Base-by-base conservation (phyloP, 2,113 vertebrate species). In the Larimichthys polyactis region DNA sequence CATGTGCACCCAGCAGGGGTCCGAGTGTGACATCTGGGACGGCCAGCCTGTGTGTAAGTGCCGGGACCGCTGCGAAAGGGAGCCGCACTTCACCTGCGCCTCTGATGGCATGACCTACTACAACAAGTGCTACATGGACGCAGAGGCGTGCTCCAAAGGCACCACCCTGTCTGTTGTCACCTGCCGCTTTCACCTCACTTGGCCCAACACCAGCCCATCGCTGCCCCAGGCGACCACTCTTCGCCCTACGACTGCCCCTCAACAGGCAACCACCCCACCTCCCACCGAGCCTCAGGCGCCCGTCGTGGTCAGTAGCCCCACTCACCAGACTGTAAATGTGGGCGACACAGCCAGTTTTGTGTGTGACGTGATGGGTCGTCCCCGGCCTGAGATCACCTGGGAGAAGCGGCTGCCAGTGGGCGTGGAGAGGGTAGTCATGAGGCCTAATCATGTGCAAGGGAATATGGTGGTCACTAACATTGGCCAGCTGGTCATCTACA, bases 71-170 rank as follows among this genome's bases (percentile, higher is more conserved):
- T 99, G 98, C 2, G 98, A 99, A 95, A 96, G 96, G 79, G 98
- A 99, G 87, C 98, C 98, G 0, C 97, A 96, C 82, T 99, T 99
- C 80, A 99, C 98, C 69, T 99, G 98, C 0, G 98, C 98, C 55
- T 99, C 98, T 0, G 98, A 99, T 0, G 97, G 98, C 60, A 97
- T 99, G 94, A 99, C 98, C 40, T 99, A 99, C 93, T 99, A 99
- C 91, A 99, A 99, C 90, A 97, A 96, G 85, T 99, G 98, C 90
- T 99, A 97, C 95, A 99, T 99, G 98, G 98, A 99, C 0, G 98
- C 98, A 0, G 98, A 99, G 91, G 98, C 98, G 4, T 99, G 98
- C 80, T 96, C 96, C 84, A 99, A 97, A 65, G 98, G 98, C 79
- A 96, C 97, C 78, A 96, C 95, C 0, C 94, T 99, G 68, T 95